These are phyloP conservation scores for Leiothrix lutea DNA, from an alignment of 2,113 vertebrate genomes.

Conservation along the genomic window DNA sequence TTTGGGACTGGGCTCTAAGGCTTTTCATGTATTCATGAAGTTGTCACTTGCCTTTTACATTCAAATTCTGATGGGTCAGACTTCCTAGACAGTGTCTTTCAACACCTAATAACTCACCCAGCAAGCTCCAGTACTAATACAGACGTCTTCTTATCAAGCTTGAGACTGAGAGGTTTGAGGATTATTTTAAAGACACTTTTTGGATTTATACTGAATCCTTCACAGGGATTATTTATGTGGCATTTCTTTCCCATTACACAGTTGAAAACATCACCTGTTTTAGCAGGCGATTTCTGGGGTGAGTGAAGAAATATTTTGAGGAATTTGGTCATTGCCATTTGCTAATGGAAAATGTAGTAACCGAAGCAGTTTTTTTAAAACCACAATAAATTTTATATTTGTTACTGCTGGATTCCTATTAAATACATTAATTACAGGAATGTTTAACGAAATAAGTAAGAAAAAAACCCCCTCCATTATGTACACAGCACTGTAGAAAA, in stretches of 20 bases:
- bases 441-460: constrained; percentile 74
- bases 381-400: constrained; percentile 77
- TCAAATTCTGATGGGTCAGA: constrained; percentile 49
- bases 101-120: constrained; percentile 76
- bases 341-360: constrained; percentile 76
- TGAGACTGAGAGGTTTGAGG: background rate
- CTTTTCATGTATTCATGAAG: constrained; percentile 60
- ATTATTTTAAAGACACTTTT: constrained; percentile 72
- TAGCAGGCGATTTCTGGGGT: constrained; percentile 68
- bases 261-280: constrained; percentile 73
- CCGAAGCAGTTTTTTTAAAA: constrained; percentile 15
- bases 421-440: constrained; percentile 77
- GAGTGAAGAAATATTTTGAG: constrained; percentile 64
- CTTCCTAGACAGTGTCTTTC: constrained; percentile 71
- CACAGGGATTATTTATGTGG: constrained; percentile 72
- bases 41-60: constrained; percentile 60
- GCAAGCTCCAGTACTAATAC: constrained; percentile 35
- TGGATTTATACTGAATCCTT: constrained; percentile 58
- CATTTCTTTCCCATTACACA: constrained; percentile 69
- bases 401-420: constrained; percentile 75
- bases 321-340: constrained; percentile 53
- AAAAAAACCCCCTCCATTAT: constrained; percentile 53
- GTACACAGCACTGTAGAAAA: constrained; percentile 69
- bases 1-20: background rate
- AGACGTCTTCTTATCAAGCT: constrained; percentile 69